Evolutionary conservation across 2,113 vertebrate species (phyloP), one percentile per base, ranked within the genome.

Genomic region (Sinocyclocheilus maitianheensis): DNA sequence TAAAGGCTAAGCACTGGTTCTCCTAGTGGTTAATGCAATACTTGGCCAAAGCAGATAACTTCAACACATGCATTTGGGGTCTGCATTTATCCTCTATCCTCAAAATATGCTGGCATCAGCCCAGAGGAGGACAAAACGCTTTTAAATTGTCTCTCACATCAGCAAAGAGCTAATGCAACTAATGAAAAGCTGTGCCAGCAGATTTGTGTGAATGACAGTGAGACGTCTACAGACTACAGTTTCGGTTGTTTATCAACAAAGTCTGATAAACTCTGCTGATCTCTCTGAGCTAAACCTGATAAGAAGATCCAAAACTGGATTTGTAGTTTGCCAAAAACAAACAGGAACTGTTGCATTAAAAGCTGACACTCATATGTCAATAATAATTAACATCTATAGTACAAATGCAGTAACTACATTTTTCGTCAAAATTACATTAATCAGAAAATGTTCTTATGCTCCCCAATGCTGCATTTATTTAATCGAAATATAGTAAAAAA

Each of bases 221-320:
- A 69, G 53, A 88, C 9, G 24, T 76, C 84, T 84, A 48, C 72
- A n/a, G 81, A 74, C 65, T 76, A 6, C n/a, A 14, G 43, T 65
- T 5, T 63, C 9, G n/a, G 37, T 81, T 63, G 58, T 65, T 81
- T 78, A 11, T 78, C 26, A 30, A 58, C 26, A 77, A 46, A 43
- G 77, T 34, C 48, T 55, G 22, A 51, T 16, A 7, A 76, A 48
- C n/a, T 77, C 74, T 26, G 12, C 13, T 51, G 76, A 34, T 34
- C 76, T 78, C 76, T 34, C 26, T 76, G 62, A 46, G 1, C 18
- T 63, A 77, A 62, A 40, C 67, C 51, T 87, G 82, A 81, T 76
- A 16, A 24, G 24, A 55, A 63, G 24, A 51, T 72, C 82, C 75
- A 84, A 69, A 75, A 62, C 4, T 82, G 75, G 55, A 86, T 81